Evolutionary conservation across 2,113 vertebrate species (phyloP).

Genomic region (Drymodes brunneopygia): DNA sequence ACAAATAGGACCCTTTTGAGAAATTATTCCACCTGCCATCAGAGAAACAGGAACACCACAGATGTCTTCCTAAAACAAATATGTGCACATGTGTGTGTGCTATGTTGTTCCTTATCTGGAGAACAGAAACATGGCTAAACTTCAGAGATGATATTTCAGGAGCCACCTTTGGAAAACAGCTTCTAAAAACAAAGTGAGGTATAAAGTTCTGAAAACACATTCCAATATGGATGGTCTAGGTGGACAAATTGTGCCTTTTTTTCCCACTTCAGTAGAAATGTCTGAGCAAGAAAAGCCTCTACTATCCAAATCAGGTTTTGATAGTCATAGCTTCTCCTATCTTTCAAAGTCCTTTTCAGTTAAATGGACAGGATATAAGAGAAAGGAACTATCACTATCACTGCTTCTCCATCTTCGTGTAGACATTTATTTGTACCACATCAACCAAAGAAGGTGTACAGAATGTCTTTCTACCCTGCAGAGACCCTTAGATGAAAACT

Average conservation of each 20-base stretch:
- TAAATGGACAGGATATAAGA: background rate
- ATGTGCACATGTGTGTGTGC: accelerated
- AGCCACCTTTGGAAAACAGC: background rate
- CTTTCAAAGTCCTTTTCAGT: background rate
- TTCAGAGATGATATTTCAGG: background rate
- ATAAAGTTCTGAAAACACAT: background rate
- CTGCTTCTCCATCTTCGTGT: background rate
- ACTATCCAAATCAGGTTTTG: background rate
- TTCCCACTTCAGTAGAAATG: background rate
- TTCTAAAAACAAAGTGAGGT: background rate
- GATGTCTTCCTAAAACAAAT: background rate
- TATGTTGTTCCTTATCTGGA: background rate
- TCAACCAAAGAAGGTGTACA: background rate
- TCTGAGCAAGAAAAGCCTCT: background rate
- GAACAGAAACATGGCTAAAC: background rate
- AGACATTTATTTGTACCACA: background rate
- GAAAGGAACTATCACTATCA: background rate
- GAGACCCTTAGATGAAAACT: background rate
- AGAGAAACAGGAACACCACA: background rate
- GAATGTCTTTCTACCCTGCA: background rate
- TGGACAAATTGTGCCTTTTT: background rate
- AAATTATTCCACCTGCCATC: background rate
- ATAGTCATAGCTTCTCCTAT: background rate
- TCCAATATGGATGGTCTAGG: background rate
- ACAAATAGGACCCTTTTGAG: background rate